Evolutionary conservation across 2,113 vertebrate genomes (phyloP), one percentile per base, ranked within the genome.

Genomic region (Halichoerus grypus): DNA sequence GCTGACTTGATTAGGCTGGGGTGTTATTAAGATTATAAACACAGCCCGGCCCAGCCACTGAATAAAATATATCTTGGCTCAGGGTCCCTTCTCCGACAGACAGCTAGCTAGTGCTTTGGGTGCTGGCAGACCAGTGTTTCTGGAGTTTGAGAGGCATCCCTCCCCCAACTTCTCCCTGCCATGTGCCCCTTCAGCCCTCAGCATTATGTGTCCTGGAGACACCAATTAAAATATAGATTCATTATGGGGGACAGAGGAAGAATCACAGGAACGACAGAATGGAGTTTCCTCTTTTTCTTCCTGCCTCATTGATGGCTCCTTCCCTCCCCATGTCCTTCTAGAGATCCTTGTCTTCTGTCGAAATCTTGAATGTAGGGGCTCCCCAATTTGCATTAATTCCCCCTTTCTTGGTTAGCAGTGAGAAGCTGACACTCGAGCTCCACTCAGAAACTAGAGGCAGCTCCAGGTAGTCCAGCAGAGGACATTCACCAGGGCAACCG

Each of bases 1-100:
- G 93, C 97, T 96, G 97, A 89, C 94, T 97, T 98, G 98, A 98
- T 98, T 98, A 98, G 98, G 96, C 90, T 88, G 87, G n/a, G 95
- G 53, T 96, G 80, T 96, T 97, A 92, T 96, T 97, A 97, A 97
- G 97, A 97, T 98, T 96, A 95, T 91, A 91, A 74, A 97, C 86
- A 94, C 80, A 95, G 53, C 94, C 79, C 15, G 4, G n/a, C 74
- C 49, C 51, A 87, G 94, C 67, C 2, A 0, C 65, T 85, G 91
- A 96, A 59, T 59, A 74, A 61, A 97, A 53, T 85, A 51, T 61
- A 16, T 79, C 69, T 77, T 80, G 79, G 69, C 33, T 84, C 24
- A 97, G 53, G 28, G 57, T 67, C 51, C 19, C 82, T 79, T 65
- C 89, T 77, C 67, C 26, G 46, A 74, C 77, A 71, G 26, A 59